These are phyloP conservation scores for Invenusta paracnida DNA, from an alignment of 2,888 invertebrate species.

Conservation along the genomic window DNA sequence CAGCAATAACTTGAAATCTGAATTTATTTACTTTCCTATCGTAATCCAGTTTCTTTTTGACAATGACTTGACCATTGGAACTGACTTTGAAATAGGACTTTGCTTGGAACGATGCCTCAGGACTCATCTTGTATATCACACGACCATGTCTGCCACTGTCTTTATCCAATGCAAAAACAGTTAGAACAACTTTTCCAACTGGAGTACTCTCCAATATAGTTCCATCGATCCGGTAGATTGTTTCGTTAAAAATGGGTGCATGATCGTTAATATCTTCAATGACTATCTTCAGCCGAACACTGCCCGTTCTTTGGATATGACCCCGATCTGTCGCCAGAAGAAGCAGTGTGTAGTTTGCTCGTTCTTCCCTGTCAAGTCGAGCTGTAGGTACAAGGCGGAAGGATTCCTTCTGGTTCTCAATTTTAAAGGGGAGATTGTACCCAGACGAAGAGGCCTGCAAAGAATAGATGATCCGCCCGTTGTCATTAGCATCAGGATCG, in stretches of 20 bases:
- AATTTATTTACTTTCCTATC: constrained; percentile 8
- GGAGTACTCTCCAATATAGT: not conserved
- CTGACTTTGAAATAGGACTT: not conserved
- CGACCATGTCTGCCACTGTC: not conserved
- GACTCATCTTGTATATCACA: constrained; percentile 24
- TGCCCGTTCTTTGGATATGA: not conserved
- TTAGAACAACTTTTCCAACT: constrained; percentile 17
- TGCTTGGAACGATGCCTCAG: constrained; percentile 7
- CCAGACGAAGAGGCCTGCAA: not conserved
- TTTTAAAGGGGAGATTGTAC: constrained; percentile 14
- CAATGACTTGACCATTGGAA: constrained; percentile 5
- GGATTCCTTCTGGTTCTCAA: not conserved
- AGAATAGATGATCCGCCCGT: constrained; percentile 19
- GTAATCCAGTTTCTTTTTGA: constrained; percentile 19
- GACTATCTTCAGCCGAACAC: not conserved
- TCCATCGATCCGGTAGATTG: not conserved
- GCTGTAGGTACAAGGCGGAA: not conserved
- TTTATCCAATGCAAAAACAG: constrained; percentile 24
- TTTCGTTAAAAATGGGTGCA: constrained; percentile 24
- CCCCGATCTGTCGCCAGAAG: constrained; percentile 30
- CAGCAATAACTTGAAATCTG: constrained; percentile 30
- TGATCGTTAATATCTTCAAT: constrained; percentile 31
- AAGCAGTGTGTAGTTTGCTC: not conserved
- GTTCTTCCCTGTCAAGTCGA: constrained; percentile 28
- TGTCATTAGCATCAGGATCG: constrained; percentile 32